These are phyloP conservation scores for Spialia ferax DNA, from an alignment of 2,888 invertebrate species.

Conservation along the genomic window DNA sequence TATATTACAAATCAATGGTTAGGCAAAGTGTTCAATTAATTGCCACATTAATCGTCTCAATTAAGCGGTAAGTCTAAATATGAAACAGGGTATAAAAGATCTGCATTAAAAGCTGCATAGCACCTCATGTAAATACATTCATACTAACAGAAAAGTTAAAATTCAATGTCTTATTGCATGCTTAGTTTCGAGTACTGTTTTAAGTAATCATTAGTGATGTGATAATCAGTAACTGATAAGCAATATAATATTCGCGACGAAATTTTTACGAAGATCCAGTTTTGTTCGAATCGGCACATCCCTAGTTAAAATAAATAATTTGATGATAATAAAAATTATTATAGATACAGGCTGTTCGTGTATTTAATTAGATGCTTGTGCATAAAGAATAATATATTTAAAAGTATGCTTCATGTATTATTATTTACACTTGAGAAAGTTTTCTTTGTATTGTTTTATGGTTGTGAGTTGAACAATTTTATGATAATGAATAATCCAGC, in stretches of 20 bases:
- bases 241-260: background rate
- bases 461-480: conserved; percentile 13
- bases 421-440: background rate
- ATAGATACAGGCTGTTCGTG: conserved; percentile 21
- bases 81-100: conserved; percentile 2
- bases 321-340: conserved; percentile 12
- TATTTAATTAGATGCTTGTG: background rate
- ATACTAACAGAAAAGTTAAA: no score
- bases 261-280: background rate
- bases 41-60: background rate
- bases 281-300: conserved; percentile 46
- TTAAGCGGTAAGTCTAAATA: background rate
- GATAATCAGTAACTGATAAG: background rate
- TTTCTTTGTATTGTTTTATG: conserved; percentile 4
- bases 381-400: background rate
- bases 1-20: no score
- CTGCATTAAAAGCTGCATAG: background rate
- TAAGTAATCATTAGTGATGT: background rate
- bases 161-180: no score
- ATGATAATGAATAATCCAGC: conserved; percentile 7
- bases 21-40: no score
- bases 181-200: background rate
- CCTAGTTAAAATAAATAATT: conserved; percentile 30
- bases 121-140: no score
- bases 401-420: background rate